phyloP scores from a whole-genome alignment of 2,797 vertebrate genomes.

The Oreochromis grahami region DNA sequence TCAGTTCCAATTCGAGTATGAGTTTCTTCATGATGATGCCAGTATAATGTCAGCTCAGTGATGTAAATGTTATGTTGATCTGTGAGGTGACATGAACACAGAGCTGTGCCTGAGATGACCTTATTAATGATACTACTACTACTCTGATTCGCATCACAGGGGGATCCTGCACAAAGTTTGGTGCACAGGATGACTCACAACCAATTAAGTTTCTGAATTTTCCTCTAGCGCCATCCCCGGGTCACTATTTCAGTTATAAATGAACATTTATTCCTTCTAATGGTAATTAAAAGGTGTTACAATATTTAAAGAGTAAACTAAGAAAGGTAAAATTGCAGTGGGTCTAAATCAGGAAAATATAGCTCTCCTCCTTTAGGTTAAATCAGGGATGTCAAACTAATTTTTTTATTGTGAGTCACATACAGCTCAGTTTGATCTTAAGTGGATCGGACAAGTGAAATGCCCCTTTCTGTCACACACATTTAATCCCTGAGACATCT shows the following conservation, averaged over 20 bases:
- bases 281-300: background rate
- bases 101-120: background rate
- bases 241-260: background rate
- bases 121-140: background rate
- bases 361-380: background rate
- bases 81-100: background rate
- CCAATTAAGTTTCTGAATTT: background rate
- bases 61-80: background rate
- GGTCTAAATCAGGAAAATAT: background rate
- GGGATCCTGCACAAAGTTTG: background rate
- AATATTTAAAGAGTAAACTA: background rate
- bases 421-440: background rate
- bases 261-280: fast-evolving
- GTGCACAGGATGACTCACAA: background rate
- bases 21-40: background rate
- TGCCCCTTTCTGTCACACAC: background rate
- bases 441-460: background rate
- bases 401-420: background rate
- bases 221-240: background rate
- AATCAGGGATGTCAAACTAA: background rate
- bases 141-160: background rate
- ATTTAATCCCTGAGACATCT: background rate
- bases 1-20: background rate
- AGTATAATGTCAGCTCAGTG: background rate
- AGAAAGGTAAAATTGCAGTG: background rate